These are phyloP conservation scores for Criorhina ranunculi DNA, from an alignment of 2,888 invertebrate species.

Conservation along the genomic window DNA sequence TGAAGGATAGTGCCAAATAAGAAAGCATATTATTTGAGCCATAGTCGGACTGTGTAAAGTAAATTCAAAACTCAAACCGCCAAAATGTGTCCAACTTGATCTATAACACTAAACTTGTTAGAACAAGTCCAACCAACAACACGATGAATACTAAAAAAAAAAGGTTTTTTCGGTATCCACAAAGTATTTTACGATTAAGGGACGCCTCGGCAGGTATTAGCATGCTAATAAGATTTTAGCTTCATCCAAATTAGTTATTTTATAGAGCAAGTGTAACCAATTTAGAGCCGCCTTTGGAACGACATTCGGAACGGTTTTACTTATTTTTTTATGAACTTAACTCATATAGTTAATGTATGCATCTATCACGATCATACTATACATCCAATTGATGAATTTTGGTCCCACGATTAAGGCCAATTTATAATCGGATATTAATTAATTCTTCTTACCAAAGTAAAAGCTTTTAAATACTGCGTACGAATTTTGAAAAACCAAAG, in stretches of 20 bases:
- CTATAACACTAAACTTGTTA: too few species aligned
- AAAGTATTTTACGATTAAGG: background rate
- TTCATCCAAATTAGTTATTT: background rate
- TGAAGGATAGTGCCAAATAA: too few species aligned
- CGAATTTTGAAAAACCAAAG: background rate
- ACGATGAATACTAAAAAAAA: too few species aligned
- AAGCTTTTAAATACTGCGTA: constrained; percentile 8
- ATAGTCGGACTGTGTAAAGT: too few species aligned
- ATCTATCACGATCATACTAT: constrained; percentile 7
- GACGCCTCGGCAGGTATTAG: background rate
- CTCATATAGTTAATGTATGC: constrained; percentile 2
- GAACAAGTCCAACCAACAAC: too few species aligned
- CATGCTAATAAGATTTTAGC: constrained; percentile 1
- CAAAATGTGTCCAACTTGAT: too few species aligned
- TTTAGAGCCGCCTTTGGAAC: background rate
- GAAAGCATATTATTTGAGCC: too few species aligned
- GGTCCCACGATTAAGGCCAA: constrained; percentile 51
- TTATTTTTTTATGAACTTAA: constrained; percentile 1
- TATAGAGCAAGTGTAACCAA: constrained; percentile 1
- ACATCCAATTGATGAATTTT: constrained; percentile 25
- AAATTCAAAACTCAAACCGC: too few species aligned
- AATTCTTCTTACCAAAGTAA: constrained; percentile 25
- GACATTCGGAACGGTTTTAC: background rate
- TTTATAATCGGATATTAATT: constrained; percentile 58
- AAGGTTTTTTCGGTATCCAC: too few species aligned